A percentile compares a stretch with the other conserved stretches of the same genome.
phyloP scores from a whole-genome alignment of 1,140 invertebrate genomes.

The Pinna nobilis region DNA sequence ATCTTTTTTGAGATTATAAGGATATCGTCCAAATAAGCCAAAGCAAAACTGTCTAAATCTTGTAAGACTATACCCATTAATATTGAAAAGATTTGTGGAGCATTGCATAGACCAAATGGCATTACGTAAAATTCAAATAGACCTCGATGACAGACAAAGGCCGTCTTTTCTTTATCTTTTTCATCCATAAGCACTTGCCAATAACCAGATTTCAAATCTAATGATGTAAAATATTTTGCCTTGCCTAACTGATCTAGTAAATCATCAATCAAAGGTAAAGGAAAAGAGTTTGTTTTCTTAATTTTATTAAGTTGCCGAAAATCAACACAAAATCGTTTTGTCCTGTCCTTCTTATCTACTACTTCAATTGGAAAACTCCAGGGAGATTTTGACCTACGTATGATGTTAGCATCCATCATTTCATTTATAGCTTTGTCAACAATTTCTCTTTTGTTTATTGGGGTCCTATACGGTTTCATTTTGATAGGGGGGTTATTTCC shows the following conservation, averaged over 20 bases:
- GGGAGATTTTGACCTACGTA: slow-evolving; percentile 57
- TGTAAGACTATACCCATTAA: slow-evolving; percentile 15
- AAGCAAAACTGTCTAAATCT: slow-evolving; percentile 25
- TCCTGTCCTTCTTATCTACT: slow-evolving; percentile 74
- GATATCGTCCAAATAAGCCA: slow-evolving; percentile 62
- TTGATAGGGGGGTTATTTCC: too few relatives aligned
- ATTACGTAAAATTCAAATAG: slow-evolving; percentile 24
- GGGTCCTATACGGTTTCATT: too few relatives aligned
- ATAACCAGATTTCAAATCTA: slow-evolving; percentile 11
- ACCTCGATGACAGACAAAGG: slow-evolving; percentile 19
- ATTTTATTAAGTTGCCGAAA: slow-evolving; percentile 10
- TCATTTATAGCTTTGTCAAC: too few relatives aligned
- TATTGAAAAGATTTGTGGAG: slow-evolving; percentile 18
- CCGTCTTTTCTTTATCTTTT: slow-evolving; percentile 17
- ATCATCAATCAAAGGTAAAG: slow-evolving; percentile 2
- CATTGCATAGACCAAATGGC: slow-evolving; percentile 26
- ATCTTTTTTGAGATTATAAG: slow-evolving; percentile 48
- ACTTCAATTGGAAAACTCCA: slow-evolving; percentile 76
- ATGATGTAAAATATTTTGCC: slow-evolving; percentile 7
- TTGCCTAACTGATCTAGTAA: background rate
- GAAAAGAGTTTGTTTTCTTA: slow-evolving; percentile 2
- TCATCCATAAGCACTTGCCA: slow-evolving; percentile 29
- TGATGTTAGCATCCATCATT: slow-evolving; percentile 38
- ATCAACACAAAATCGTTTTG: slow-evolving; percentile 58
- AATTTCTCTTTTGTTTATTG: too few relatives aligned